These are phyloP conservation scores for Origma solitaria DNA, from an alignment of 2,113 vertebrate species.

Conservation along the genomic window DNA sequence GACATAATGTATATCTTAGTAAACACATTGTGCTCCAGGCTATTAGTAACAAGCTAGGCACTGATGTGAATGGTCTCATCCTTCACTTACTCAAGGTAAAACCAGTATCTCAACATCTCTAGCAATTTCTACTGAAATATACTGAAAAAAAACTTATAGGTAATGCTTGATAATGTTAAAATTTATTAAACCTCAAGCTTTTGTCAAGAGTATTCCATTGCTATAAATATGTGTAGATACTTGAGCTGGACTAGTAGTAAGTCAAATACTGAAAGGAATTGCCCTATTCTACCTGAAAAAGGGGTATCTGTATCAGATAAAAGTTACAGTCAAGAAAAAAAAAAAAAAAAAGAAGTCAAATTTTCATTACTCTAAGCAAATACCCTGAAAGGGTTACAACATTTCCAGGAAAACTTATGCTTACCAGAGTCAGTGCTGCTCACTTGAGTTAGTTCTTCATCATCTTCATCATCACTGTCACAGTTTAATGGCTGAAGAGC, in stretches of 20 bases:
- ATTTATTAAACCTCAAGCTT: not conserved
- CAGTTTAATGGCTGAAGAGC: conserved; percentile 29
- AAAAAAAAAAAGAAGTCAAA: not conserved
- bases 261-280: not conserved
- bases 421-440: conserved; percentile 66
- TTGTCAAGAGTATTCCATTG: not conserved
- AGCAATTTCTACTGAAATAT: not conserved
- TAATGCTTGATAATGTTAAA: not conserved
- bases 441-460: conserved; percentile 28
- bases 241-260: not conserved
- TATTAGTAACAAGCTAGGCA: not conserved
- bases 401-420: not conserved
- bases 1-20: not conserved
- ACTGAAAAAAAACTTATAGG: not conserved
- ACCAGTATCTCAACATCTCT: not conserved
- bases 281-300: not conserved
- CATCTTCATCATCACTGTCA: conserved; percentile 72
- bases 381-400: not conserved
- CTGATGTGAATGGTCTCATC: not conserved
- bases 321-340: not conserved
- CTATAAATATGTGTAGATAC: not conserved
- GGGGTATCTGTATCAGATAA: not conserved
- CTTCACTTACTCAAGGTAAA: not conserved
- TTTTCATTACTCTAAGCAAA: not conserved
- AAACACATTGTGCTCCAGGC: not conserved